These are phyloP conservation scores for Hylyphantes graminicola DNA, from an alignment of 1,140 invertebrate genomes.

Conservation along the genomic window DNA sequence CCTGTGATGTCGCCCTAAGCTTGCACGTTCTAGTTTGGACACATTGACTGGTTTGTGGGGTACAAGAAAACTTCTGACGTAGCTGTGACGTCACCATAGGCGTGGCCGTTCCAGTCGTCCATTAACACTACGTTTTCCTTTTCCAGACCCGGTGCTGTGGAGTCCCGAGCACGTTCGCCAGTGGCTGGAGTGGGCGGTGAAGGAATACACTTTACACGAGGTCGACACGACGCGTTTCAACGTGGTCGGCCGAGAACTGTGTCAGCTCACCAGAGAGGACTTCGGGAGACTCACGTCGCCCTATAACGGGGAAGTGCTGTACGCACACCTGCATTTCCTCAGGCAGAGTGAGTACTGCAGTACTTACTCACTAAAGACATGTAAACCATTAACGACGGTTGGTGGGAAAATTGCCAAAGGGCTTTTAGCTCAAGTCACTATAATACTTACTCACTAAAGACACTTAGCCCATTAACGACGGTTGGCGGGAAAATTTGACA, in stretches of 20 bases:
- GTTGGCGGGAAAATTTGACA: too few relatives aligned
- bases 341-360: conserved; percentile 64
- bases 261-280: conserved; percentile 69
- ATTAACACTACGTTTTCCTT: neutral
- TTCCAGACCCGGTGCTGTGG: conserved; percentile 76
- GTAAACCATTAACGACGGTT: too few relatives aligned
- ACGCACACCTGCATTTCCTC: conserved; percentile 65
- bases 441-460: too few relatives aligned
- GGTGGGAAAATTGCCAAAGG: too few relatives aligned
- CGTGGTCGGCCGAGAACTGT: conserved; percentile 73
- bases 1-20: too few relatives aligned
- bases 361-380: too few relatives aligned
- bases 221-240: conserved; percentile 72
- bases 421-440: too few relatives aligned
- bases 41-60: too few relatives aligned
- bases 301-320: conserved; percentile 65
- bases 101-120: neutral
- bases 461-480: too few relatives aligned
- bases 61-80: too few relatives aligned
- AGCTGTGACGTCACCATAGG: too few relatives aligned
- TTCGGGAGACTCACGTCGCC: conserved; percentile 64
- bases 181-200: conserved; percentile 76
- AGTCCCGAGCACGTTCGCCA: conserved; percentile 72
- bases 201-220: conserved; percentile 73
- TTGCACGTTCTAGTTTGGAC: too few relatives aligned